A percentile compares a stretch with the other conserved stretches of the same genome.
Conservation (phyloP, 2,797 vertebrate species). For the Urophycis tenuis region DNA sequence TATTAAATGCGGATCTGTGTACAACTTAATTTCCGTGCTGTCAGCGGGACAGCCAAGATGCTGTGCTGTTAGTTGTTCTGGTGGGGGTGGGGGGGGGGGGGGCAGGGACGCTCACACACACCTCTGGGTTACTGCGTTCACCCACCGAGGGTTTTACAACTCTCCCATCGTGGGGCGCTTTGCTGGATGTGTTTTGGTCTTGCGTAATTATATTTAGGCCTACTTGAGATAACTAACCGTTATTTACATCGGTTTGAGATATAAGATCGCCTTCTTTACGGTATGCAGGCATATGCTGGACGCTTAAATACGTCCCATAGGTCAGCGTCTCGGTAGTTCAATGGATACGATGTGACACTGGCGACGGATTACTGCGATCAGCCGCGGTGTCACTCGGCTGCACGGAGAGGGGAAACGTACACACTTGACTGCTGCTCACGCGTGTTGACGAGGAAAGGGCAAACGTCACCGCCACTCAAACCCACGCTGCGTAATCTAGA, state of each 20-base stretch:
- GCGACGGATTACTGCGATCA: constrained; percentile 60
- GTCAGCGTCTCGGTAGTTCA: constrained; percentile 22
- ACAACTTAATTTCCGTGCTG: constrained; percentile 17
- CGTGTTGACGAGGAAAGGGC: constrained; percentile 40
- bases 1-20: constrained; percentile 25
- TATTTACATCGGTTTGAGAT: background rate
- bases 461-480: constrained; percentile 48
- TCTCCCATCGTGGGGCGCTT: background rate
- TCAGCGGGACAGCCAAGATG: constrained; percentile 8
- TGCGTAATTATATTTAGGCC: background rate
- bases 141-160: background rate
- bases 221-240: background rate
- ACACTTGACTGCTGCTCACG: constrained; percentile 52
- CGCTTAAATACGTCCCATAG: constrained; percentile 31
- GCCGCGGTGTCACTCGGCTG: constrained; percentile 61
- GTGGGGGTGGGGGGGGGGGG: too few species aligned
- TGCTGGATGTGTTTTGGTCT: background rate
- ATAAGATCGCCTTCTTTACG: background rate
- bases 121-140: background rate
- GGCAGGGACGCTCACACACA: background rate
- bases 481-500: constrained; percentile 47
- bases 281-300: background rate
- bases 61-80: background rate
- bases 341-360: constrained; percentile 46
- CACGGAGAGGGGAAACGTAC: constrained; percentile 47